Conservation (phyloP, 1,140 invertebrate genomes). For the Penaeus chinensis region DNA sequence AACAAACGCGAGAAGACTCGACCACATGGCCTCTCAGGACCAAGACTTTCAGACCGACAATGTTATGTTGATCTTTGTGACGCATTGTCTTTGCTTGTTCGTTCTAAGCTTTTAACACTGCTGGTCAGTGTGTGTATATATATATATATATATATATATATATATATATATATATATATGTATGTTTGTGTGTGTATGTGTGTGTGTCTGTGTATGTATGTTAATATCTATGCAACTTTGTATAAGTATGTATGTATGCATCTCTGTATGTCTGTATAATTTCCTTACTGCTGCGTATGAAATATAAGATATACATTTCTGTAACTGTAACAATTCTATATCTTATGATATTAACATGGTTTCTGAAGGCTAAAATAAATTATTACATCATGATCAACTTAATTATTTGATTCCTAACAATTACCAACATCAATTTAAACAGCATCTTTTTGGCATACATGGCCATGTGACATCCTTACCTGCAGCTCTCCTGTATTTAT, state of each 20-base stretch:
- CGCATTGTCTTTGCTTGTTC: not conserved
- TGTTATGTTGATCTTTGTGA: not conserved
- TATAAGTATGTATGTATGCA: not conserved
- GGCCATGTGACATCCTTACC: too few species aligned
- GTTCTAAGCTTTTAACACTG: not conserved
- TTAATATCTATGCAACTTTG: not conserved
- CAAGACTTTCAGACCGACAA: conserved; percentile 11
- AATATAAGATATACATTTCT: not conserved
- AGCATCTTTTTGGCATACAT: too few species aligned
- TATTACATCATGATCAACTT: too few species aligned
- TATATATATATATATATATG: not conserved
- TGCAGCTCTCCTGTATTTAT: too few species aligned
- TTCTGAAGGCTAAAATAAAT: too few species aligned
- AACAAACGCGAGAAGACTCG: conserved; percentile 10
- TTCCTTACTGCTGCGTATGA: not conserved
- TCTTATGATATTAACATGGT: not conserved
- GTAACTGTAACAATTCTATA: not conserved
- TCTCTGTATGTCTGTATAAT: not conserved
- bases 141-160: not conserved
- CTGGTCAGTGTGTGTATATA: too few species aligned
- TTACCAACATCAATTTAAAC: too few species aligned
- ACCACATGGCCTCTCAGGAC: conserved; percentile 14
- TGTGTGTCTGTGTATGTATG: not conserved
- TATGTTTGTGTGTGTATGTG: too few species aligned
- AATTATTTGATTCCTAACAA: too few species aligned